A percentile compares a stretch with the other conserved stretches of the same genome.
Conservation (phyloP, 2,113 vertebrate genomes). For the Budorcas taxicolor region DNA sequence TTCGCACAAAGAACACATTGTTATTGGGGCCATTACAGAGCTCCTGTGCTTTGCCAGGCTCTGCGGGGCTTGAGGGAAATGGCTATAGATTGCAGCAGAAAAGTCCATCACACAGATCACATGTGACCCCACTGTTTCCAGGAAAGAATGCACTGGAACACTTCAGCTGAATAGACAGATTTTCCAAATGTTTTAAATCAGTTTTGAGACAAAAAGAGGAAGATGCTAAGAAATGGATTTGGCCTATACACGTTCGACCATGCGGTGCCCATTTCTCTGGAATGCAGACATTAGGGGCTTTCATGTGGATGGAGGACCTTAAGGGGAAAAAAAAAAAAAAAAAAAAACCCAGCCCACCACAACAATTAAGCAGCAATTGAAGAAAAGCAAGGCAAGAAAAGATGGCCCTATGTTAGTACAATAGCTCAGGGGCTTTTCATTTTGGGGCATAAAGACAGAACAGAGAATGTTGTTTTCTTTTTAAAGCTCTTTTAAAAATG, state of each 20-base stretch:
- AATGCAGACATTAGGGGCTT: conserved; percentile 87
- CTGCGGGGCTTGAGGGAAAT: conserved; percentile 90
- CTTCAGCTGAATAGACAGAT: conserved; percentile 93
- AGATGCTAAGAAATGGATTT: conserved; percentile 92
- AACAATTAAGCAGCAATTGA: conserved; percentile 96
- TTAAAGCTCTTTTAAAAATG: conserved; percentile 93
- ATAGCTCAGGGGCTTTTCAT: conserved; percentile 94
- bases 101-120: conserved; percentile 93
- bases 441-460: conserved; percentile 92
- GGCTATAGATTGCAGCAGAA: conserved; percentile 89
- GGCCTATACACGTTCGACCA: conserved; percentile 89
- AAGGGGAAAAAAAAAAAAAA: conserved; percentile 62
- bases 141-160: conserved; percentile 85
- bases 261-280: conserved; percentile 88
- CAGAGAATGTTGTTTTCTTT: conserved; percentile 89
- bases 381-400: conserved; percentile 85
- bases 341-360: conserved; percentile 47
- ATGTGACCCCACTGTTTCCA: conserved; percentile 89
- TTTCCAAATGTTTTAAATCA: conserved; percentile 99
- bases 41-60: conserved; percentile 85
- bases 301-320: conserved; percentile 86
- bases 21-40: conserved; percentile 92
- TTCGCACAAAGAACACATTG: conserved; percentile 96
- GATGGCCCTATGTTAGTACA: conserved; percentile 86
- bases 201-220: conserved; percentile 88